Evolutionary conservation across 2,888 invertebrate genomes (phyloP).

Genomic region (Deilephila porcellus): DNA sequence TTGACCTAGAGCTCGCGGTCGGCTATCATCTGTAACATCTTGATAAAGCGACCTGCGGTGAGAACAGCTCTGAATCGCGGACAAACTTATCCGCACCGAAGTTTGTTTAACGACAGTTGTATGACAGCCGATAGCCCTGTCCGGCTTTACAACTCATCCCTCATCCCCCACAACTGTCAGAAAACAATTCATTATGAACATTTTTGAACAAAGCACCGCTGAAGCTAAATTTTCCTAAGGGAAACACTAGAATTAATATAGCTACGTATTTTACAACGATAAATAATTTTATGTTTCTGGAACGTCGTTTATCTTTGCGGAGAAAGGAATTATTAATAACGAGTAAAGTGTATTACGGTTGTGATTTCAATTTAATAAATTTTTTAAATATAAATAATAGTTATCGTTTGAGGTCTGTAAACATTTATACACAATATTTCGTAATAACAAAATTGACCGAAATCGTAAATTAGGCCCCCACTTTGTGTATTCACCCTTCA

Average conservation of each 20-base stretch:
- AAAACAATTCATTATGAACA: background rate
- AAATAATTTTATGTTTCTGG: background rate
- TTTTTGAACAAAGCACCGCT: background rate
- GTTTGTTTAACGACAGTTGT: slow-evolving; percentile 26
- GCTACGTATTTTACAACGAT: background rate
- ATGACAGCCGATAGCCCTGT: slow-evolving; percentile 4
- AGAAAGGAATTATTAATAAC: no score
- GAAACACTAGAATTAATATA: background rate
- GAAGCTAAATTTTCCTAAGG: background rate
- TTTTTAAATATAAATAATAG: no score
- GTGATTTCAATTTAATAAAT: no score
- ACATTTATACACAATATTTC: no score
- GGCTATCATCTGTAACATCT: slow-evolving; percentile 17
- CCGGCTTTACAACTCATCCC: background rate
- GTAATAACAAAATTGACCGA: no score
- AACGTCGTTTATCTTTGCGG: background rate
- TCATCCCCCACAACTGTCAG: background rate
- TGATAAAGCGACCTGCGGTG: background rate
- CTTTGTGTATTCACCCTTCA: no score
- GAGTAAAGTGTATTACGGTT: no score
- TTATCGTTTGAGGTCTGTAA: no score
- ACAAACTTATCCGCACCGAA: slow-evolving; percentile 17
- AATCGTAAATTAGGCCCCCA: no score
- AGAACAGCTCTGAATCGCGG: background rate
- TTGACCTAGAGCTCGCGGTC: background rate